phyloP scores from a whole-genome alignment of 2,113 vertebrate genomes.

The western clawed frog (Xenopus tropicalis) region DNA sequence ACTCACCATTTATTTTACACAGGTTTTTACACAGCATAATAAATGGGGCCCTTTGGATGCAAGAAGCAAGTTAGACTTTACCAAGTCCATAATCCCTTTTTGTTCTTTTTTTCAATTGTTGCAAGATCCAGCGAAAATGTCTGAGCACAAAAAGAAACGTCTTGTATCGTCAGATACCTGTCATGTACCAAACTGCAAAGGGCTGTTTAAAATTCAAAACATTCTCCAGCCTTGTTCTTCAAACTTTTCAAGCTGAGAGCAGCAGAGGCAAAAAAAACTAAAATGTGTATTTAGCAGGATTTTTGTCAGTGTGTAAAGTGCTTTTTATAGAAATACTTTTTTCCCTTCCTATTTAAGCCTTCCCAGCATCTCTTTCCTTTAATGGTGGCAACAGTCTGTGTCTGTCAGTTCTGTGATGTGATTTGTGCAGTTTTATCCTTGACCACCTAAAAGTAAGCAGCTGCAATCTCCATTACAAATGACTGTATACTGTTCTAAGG shows the following conservation, averaged over 20 bases:
- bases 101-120: too few species aligned
- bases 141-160: background rate
- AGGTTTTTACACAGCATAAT: too few species aligned
- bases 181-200: conserved; percentile 7
- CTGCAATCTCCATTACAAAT: conserved; percentile 50
- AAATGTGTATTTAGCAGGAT: conserved; percentile 44
- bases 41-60: too few species aligned
- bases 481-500: conserved; percentile 49
- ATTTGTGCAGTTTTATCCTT: conserved; percentile 50
- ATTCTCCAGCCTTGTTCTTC: background rate
- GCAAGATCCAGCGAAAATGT: background rate
- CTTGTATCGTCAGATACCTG: background rate
- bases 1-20: too few species aligned
- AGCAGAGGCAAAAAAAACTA: conserved; percentile 24
- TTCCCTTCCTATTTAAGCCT: background rate
- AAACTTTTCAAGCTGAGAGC: conserved; percentile 15
- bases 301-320: conserved; percentile 26
- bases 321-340: conserved; percentile 9
- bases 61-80: too few species aligned
- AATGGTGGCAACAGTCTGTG: conserved; percentile 20
- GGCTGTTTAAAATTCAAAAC: conserved; percentile 11
- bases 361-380: conserved; percentile 1
- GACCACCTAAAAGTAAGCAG: conserved; percentile 55
- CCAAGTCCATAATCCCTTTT: too few species aligned
- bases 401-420: conserved; percentile 49